Evolutionary conservation across 2,797 vertebrate species (phyloP).

Genomic region (Streptopelia turtur): DNA sequence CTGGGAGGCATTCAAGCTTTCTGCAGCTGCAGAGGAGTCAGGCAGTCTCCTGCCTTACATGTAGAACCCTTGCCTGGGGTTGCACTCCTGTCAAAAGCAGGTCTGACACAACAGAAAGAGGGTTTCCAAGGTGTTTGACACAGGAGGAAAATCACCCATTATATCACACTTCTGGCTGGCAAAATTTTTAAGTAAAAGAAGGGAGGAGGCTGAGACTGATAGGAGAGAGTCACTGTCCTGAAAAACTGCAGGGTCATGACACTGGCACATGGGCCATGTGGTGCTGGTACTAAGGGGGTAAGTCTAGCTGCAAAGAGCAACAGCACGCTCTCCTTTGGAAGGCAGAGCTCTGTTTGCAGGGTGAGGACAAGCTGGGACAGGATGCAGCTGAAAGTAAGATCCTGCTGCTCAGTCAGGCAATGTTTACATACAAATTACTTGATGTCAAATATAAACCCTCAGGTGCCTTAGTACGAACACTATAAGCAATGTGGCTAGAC

Average conservation of each 20-base stretch:
- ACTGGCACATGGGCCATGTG: neutral
- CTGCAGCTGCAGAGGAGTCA: neutral
- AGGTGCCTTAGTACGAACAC: constrained; percentile 26
- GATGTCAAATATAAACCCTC: constrained; percentile 25
- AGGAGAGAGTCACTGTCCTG: neutral
- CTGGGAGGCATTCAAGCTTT: neutral
- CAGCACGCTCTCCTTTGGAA: neutral
- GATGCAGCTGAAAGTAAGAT: constrained; percentile 52
- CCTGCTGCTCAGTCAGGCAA: neutral
- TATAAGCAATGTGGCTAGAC: constrained; percentile 2
- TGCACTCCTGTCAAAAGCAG: neutral
- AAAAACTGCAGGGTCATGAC: neutral
- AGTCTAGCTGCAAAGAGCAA: neutral
- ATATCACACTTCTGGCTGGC: neutral
- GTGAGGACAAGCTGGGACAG: constrained; percentile 25
- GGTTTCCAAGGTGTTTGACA: neutral
- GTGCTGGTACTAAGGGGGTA: neutral
- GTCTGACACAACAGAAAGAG: neutral
- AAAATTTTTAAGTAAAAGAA: neutral
- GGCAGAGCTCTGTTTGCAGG: neutral
- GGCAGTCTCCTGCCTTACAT: neutral
- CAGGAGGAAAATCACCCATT: neutral
- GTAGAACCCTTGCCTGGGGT: neutral
- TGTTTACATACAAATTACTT: constrained; percentile 52
- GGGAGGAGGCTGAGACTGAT: neutral